Evolutionary conservation across 2,113 vertebrate species (phyloP).

Genomic region (Dissostichus mawsoni): DNA sequence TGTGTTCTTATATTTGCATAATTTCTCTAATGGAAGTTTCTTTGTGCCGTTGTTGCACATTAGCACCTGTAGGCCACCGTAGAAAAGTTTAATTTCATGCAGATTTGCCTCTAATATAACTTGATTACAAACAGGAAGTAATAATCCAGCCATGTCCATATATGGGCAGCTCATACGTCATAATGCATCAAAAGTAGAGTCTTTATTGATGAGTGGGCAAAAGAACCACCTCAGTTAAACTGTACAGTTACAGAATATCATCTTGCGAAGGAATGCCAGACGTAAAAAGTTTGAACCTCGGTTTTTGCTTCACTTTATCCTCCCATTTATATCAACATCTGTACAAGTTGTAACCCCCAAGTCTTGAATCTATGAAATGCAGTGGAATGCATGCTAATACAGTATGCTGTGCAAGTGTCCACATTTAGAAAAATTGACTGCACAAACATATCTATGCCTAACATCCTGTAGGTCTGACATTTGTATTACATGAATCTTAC

Average conservation of each 20-base stretch:
- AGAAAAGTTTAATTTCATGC: not conserved
- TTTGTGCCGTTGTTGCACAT: too few species aligned
- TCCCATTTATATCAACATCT: conserved; percentile 63
- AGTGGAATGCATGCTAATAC: conserved; percentile 81
- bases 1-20: too few species aligned
- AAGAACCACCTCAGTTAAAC: conserved; percentile 83
- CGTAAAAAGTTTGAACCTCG: conserved; percentile 74
- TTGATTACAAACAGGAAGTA: conserved; percentile 12
- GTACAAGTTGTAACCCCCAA: conserved; percentile 72
- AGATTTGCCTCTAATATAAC: conserved; percentile 11
- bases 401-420: conserved; percentile 78
- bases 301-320: conserved; percentile 60
- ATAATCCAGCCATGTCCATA: conserved; percentile 28
- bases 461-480: conserved; percentile 70
- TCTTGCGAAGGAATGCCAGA: conserved; percentile 76
- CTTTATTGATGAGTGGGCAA: conserved; percentile 85
- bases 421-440: conserved; percentile 70
- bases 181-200: conserved; percentile 84
- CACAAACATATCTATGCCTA: conserved; percentile 73
- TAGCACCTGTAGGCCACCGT: too few species aligned
- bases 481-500: conserved; percentile 72
- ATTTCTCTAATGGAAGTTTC: too few species aligned
- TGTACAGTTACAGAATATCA: conserved; percentile 84
- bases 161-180: conserved; percentile 45
- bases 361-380: conserved; percentile 74